Evolutionary conservation across 2,113 vertebrate genomes (phyloP).

Genomic region (Bothrops jararaca): DNA sequence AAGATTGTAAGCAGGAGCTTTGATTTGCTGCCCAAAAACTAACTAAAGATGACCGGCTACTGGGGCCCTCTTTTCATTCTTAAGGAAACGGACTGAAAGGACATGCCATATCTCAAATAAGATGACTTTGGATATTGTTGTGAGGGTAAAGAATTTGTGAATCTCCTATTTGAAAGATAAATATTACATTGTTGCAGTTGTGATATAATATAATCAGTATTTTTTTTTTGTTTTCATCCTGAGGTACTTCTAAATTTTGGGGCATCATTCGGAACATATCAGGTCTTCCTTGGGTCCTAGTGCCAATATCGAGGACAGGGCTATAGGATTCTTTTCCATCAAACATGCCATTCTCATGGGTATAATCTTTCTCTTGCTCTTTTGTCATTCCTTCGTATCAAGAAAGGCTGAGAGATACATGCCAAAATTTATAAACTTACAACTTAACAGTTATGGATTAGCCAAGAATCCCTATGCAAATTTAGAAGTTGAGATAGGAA

Average conservation of each 20-base stretch:
- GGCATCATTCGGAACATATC: neutral
- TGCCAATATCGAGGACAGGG: neutral
- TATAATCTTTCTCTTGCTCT: neutral
- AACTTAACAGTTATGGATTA: neutral
- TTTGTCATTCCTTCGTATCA: neutral
- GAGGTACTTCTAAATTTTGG: neutral
- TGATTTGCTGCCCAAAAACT: neutral
- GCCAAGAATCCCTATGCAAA: neutral
- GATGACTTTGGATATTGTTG: neutral
- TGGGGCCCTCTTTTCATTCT: neutral
- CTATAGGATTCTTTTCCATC: neutral
- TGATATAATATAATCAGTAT: neutral
- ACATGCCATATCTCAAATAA: neutral
- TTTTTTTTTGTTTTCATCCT: neutral
- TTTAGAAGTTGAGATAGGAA: neutral
- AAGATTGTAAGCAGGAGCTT: neutral
- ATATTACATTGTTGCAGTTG: neutral
- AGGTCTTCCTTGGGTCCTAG: neutral
- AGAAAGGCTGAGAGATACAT: neutral
- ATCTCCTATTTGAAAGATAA: neutral
- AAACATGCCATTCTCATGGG: neutral
- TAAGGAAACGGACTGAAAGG: neutral
- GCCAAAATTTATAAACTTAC: neutral
- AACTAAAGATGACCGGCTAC: neutral
- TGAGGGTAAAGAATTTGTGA: neutral